Percentiles rank a stretch among this genome's conserved stretches.
Conservation (phyloP, 2,888 invertebrate genomes). For the Mythimna vitellina region DNA sequence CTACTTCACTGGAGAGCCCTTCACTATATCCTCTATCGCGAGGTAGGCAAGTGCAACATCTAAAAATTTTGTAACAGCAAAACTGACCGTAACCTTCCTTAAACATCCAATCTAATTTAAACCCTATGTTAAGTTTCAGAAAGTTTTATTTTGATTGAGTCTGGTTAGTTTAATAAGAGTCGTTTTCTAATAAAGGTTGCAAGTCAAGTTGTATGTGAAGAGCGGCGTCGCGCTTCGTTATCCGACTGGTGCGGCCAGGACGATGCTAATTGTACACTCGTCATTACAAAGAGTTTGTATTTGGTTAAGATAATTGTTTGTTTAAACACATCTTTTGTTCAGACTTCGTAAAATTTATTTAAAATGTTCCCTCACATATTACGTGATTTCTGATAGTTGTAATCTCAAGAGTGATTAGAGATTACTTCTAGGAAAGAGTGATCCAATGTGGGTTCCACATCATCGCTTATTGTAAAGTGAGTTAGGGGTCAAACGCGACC, state of each 20-base stretch:
- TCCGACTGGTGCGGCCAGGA: constrained; percentile 76
- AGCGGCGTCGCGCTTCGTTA: constrained; percentile 84
- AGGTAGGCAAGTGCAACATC: constrained; percentile 77
- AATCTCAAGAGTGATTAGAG: neutral
- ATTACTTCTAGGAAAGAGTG: neutral
- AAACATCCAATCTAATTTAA: constrained; percentile 13
- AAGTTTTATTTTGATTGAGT: constrained; percentile 43
- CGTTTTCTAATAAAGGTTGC: constrained; percentile 69
- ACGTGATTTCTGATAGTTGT: neutral
- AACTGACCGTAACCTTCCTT: constrained; percentile 59
- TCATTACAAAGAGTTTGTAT: constrained; percentile 70
- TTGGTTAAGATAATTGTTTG: constrained; percentile 49
- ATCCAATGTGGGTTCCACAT: neutral
- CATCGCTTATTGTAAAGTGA: neutral
- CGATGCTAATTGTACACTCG: constrained; percentile 83
- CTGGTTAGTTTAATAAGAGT: constrained; percentile 45
- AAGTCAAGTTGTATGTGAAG: constrained; percentile 82
- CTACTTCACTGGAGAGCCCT: constrained; percentile 75
- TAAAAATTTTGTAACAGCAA: constrained; percentile 62
- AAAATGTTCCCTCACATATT: neutral
- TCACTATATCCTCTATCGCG: constrained; percentile 76
- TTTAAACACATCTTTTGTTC: constrained; percentile 3
- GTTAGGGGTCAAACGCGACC: neutral
- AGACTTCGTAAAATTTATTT: neutral
- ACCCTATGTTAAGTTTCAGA: constrained; percentile 25